Percentiles rank a stretch among this genome's conserved stretches.
These are phyloP conservation scores for Danio kyathit DNA, from an alignment of 2,797 vertebrate species.

Conservation along the genomic window DNA sequence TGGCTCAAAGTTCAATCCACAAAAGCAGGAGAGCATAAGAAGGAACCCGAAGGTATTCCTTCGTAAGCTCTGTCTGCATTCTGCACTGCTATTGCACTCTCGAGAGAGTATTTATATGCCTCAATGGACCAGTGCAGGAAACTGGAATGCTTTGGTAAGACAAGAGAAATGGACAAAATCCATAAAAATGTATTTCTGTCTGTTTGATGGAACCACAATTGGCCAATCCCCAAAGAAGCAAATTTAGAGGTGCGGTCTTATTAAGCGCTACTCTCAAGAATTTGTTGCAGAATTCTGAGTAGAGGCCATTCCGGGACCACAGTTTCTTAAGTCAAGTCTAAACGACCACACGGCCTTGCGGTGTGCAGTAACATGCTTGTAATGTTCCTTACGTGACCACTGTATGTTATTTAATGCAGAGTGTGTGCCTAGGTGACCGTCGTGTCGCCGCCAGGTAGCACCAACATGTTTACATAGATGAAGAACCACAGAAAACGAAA, in stretches of 20 bases:
- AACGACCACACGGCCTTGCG: constrained; percentile 37
- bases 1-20: constrained; percentile 70
- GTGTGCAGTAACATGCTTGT: constrained; percentile 27
- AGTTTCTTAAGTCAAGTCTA: constrained; percentile 34
- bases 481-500: not conserved
- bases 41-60: constrained; percentile 10
- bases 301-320: not conserved
- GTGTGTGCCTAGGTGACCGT: constrained; percentile 35
- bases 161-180: not conserved
- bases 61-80: constrained; percentile 27
- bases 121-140: constrained; percentile 34
- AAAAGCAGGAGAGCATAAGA: constrained; percentile 68
- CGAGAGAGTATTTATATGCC: constrained; percentile 31
- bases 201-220: constrained; percentile 36
- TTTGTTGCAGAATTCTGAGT: constrained; percentile 38
- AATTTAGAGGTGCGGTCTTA: constrained; percentile 27
- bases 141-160: constrained; percentile 19
- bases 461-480: constrained; percentile 75
- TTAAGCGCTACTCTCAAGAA: constrained; percentile 36
- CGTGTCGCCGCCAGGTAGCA: constrained; percentile 74
- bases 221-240: constrained; percentile 42
- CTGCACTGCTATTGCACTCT: constrained; percentile 26
- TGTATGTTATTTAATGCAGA: constrained; percentile 47
- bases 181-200: constrained; percentile 30
- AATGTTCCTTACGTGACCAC: constrained; percentile 35